These are phyloP conservation scores for Ardeotis arabs DNA, from an alignment of 2,113 vertebrate species.

Conservation along the genomic window DNA sequence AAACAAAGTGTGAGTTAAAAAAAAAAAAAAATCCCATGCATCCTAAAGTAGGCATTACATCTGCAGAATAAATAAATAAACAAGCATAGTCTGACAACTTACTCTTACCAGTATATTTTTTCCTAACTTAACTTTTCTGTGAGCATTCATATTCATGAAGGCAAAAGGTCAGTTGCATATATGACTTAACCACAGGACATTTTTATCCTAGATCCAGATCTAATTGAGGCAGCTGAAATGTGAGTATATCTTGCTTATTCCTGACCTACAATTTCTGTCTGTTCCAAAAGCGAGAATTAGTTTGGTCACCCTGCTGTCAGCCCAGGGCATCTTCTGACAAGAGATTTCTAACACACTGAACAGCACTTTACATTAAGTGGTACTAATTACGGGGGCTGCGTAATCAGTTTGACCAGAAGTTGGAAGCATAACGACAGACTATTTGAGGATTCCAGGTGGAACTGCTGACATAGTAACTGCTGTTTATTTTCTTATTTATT, in stretches of 20 bases:
- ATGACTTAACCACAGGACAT: conserved; percentile 55
- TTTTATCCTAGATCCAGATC: conserved; percentile 43
- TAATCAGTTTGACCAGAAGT: conserved; percentile 61
- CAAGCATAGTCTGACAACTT: neutral
- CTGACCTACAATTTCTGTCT: conserved; percentile 64
- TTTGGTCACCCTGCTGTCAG: conserved; percentile 68
- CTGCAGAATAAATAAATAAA: neutral
- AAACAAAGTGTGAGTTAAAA: neutral
- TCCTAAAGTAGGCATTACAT: neutral
- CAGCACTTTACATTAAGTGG: conserved; percentile 65
- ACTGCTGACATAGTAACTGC: neutral
- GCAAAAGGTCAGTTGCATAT: conserved; percentile 49
- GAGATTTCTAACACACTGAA: conserved; percentile 60
- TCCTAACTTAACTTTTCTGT: conserved; percentile 4
- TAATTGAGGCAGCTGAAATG: conserved; percentile 62
- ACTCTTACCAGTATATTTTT: neutral
- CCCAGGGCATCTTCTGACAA: conserved; percentile 68
- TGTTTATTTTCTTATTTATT: conserved; percentile 9
- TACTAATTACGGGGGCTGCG: conserved; percentile 49
- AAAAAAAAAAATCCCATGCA: neutral
- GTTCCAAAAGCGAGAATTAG: conserved; percentile 54
- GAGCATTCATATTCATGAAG: conserved; percentile 58
- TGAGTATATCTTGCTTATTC: conserved; percentile 37
- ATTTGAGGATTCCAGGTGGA: conserved; percentile 11
- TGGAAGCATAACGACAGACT: neutral